Evolutionary conservation across 2,797 vertebrate genomes (phyloP).

Genomic region (Potorous gilbertii): DNA sequence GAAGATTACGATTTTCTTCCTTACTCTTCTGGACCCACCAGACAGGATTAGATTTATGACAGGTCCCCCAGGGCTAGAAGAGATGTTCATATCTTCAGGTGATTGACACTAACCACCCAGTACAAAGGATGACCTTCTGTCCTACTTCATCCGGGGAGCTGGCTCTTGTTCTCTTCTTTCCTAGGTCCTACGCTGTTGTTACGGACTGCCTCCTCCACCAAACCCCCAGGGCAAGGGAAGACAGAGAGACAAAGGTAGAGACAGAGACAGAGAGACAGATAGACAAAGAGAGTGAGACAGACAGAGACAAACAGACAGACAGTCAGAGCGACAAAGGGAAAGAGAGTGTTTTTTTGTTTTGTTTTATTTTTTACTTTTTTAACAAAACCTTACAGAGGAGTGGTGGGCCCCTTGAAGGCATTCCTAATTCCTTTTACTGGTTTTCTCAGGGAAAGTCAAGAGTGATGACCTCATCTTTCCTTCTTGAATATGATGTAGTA

Average conservation of each 20-base stretch:
- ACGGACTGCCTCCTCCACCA: neutral
- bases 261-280: too few species aligned
- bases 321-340: too few species aligned
- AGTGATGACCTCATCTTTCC: neutral
- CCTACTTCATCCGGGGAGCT: neutral
- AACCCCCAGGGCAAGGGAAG: neutral
- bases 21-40: neutral
- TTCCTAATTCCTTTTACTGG: neutral
- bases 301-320: too few species aligned
- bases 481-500: neutral
- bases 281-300: too few species aligned
- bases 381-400: neutral
- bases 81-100: neutral
- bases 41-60: neutral
- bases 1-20: neutral
- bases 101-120: neutral
- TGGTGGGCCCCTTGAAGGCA: neutral
- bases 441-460: neutral
- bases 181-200: neutral
- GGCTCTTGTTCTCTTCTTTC: neutral
- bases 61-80: neutral
- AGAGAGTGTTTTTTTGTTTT: neutral
- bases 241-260: neutral
- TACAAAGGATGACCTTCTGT: neutral
- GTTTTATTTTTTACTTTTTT: neutral